Percentiles rank a stretch among this genome's conserved stretches.
phyloP scores from a whole-genome alignment of 2,888 invertebrate genomes.

The Meganola albula region DNA sequence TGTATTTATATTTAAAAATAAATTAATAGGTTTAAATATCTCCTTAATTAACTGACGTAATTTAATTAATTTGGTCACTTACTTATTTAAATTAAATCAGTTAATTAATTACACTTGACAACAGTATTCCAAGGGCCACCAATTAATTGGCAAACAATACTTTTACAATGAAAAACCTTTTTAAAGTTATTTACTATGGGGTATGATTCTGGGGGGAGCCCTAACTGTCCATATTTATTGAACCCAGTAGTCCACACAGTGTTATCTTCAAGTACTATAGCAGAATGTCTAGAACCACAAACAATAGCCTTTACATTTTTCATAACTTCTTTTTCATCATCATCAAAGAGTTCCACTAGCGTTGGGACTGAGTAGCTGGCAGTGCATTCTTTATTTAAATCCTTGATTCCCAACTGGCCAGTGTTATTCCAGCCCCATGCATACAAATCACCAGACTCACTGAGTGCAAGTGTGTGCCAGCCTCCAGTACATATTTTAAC shows the following conservation, averaged over 20 bases:
- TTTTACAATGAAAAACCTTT: conserved; percentile 39
- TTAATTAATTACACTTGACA: conserved; percentile 21
- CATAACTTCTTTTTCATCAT: conserved; percentile 57
- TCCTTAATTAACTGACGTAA: too few relatives aligned
- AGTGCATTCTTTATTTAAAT: conserved; percentile 27
- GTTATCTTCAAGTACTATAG: conserved; percentile 81
- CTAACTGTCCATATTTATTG: conserved; percentile 90
- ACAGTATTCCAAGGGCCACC: conserved; percentile 65
- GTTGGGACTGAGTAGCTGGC: conserved; percentile 53
- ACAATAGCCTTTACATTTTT: conserved; percentile 78
- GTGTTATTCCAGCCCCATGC: conserved; percentile 95
- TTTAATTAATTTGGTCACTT: too few relatives aligned
- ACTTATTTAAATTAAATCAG: too few relatives aligned
- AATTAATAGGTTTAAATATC: too few relatives aligned
- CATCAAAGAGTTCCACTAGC: conserved; percentile 55
- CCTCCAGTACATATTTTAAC: conserved; percentile 86
- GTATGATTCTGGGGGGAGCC: conserved; percentile 46
- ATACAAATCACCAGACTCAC: conserved; percentile 88
- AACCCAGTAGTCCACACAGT: conserved; percentile 86
- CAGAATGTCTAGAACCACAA: conserved; percentile 88
- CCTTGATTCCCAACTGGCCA: conserved; percentile 87
- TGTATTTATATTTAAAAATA: too few relatives aligned
- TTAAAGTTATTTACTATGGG: conserved; percentile 45
- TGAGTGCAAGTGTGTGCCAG: conserved; percentile 91
- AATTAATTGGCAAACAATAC: conserved; percentile 30